Evolutionary conservation across 2,797 vertebrate genomes (phyloP).

Genomic region (Acanthurus lineatus): DNA sequence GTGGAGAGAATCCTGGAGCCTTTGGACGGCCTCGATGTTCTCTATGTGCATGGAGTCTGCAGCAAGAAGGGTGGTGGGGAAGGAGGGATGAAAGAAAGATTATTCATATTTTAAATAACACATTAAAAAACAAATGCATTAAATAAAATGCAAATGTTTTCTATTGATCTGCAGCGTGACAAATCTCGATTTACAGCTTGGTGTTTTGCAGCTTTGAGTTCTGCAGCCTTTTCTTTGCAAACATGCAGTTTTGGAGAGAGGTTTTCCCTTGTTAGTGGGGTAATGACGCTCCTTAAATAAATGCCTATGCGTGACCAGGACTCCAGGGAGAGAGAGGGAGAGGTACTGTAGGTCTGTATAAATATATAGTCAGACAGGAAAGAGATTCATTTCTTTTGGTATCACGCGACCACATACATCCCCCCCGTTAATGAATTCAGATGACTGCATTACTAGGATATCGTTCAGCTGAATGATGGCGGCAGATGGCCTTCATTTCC

Average conservation of each 20-base stretch:
- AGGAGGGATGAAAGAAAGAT: not conserved
- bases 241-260: slow-evolving; percentile 74
- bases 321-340: slow-evolving; percentile 68
- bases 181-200: slow-evolving; percentile 4
- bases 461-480: slow-evolving; percentile 82
- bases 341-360: slow-evolving; percentile 75
- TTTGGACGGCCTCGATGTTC: slow-evolving; percentile 92
- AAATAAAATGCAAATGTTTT: slow-evolving; percentile 14
- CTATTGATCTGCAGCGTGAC: not conserved
- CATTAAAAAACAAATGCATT: not conserved
- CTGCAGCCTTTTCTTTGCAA: slow-evolving; percentile 56
- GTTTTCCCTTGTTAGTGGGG: slow-evolving; percentile 76
- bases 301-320: slow-evolving; percentile 71
- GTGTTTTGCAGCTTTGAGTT: slow-evolving; percentile 56
- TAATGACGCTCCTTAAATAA: slow-evolving; percentile 84
- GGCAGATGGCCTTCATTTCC: slow-evolving; percentile 86
- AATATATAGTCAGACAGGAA: slow-evolving; percentile 76
- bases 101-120: not conserved
- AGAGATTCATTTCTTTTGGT: slow-evolving; percentile 83
- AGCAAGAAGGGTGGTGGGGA: not conserved
- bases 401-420: slow-evolving; percentile 75
- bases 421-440: slow-evolving; percentile 84
- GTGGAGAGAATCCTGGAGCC: slow-evolving; percentile 94
- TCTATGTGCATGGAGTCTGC: slow-evolving; percentile 95
- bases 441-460: slow-evolving; percentile 84